Base-by-base conservation (phyloP, 2,797 vertebrate genomes). In the Rhinophrynus dorsalis region DNA sequence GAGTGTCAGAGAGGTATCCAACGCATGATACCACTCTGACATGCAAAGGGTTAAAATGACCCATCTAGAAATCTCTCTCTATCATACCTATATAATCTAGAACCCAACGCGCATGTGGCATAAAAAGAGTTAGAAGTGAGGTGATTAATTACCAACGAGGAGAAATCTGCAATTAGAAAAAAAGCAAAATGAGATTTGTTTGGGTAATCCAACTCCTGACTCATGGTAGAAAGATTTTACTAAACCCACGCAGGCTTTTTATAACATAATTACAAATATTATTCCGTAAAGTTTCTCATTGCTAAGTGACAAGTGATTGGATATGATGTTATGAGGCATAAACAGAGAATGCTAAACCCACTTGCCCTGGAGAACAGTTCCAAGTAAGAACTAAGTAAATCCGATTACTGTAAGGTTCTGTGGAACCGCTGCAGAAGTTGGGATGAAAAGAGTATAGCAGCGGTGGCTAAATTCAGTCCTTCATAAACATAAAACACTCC, bases 221-320 rank as follows among this genome's bases (percentile, higher is more conserved):
- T 73, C 70, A 73, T 67, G 47, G 27, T 29, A 17, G 33, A 67
- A 73, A 65, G 54, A 73, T 52, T 66, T 67, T 20, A 60, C 20
- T 52, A 72, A 37, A 54, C 70, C 70, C 70, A 73, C 70, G 62
- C 70, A 54, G 27, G 20, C 37, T 50, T 66, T 73, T 60, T 67
- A 42, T 52, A 73, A 64, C 62, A 67, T 73, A 60, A 54, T 45
- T 66, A 45, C 55, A 66, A 73, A 73, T 73, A 73, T 72, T 72
- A 65, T 52, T 58, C 18, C 59, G 55, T 51, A 52, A 57, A 45
- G 27, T 45, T 59, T 60, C 26, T 52, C 60, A 66, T 59, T 67
- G 18, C 62, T 60, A 66, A 54, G 70, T 73, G 70, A 59, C 62
- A 73, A 73, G 70, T 66, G 70, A 60, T 60, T 54, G 27, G 45